phyloP scores from a whole-genome alignment of 2,797 vertebrate genomes.

The Onychomys leucogaster region DNA sequence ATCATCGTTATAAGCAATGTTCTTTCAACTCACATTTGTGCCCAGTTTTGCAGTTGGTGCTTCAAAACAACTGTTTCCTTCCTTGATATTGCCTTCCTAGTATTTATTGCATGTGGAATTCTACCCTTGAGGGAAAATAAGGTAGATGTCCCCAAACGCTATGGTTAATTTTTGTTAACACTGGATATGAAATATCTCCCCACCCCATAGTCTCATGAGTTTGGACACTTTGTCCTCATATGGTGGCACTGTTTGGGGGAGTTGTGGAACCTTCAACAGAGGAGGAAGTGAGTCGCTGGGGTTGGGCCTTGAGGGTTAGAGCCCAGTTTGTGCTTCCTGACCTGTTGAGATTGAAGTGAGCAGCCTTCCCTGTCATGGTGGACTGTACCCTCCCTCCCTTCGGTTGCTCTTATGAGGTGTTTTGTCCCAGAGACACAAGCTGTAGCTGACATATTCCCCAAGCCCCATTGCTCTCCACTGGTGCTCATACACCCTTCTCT shows the following conservation, averaged over 20 bases:
- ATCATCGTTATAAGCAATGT: background rate
- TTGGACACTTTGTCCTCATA: background rate
- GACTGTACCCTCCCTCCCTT: background rate
- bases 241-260: background rate
- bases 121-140: accelerated
- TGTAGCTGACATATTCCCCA: no score
- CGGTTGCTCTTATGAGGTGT: background rate
- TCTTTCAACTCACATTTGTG: background rate
- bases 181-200: background rate
- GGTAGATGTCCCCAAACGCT: background rate
- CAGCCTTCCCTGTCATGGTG: background rate
- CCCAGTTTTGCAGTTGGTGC: background rate
- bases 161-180: no score
- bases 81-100: background rate
- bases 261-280: background rate
- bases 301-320: background rate
- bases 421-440: background rate
- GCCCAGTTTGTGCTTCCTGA: background rate
- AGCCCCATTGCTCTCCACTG: background rate
- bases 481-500: background rate
- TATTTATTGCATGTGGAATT: background rate
- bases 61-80: background rate
- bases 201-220: background rate
- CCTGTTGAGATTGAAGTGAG: background rate
- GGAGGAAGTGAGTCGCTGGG: background rate